Evolutionary conservation across 2,797 vertebrate species (phyloP).

Genomic region (Rhinella marina): DNA sequence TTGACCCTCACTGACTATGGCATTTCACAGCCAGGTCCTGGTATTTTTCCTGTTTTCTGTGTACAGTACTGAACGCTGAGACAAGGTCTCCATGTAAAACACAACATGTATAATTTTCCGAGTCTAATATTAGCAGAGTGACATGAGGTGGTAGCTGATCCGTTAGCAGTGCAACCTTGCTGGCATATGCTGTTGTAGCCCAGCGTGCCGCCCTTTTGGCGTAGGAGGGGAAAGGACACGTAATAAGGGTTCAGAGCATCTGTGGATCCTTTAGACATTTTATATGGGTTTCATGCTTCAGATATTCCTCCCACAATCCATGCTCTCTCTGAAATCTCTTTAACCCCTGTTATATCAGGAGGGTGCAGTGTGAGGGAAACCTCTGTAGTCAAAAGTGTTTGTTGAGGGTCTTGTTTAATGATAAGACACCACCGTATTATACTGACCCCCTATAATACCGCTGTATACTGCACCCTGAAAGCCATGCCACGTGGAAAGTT

Average conservation of each 20-base stretch:
- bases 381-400: too few relatives aligned
- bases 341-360: constrained; percentile 17
- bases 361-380: not conserved
- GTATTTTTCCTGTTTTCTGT: constrained; percentile 3
- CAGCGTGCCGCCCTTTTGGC: constrained; percentile 11
- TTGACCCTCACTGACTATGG: not conserved
- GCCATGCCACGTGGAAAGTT: too few relatives aligned
- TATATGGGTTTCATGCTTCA: constrained; percentile 42
- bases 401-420: not conserved
- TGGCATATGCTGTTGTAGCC: constrained; percentile 16
- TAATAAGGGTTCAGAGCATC: constrained; percentile 52
- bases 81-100: not conserved
- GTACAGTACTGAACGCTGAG: constrained; percentile 13
- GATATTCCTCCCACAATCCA: constrained; percentile 21
- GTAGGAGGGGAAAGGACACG: constrained; percentile 47
- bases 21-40: not conserved
- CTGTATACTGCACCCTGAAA: not conserved
- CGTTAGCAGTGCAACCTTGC: not conserved
- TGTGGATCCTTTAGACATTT: constrained; percentile 16
- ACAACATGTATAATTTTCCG: constrained; percentile 14
- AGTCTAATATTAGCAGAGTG: constrained; percentile 26
- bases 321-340: not conserved
- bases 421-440: not conserved
- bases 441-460: not conserved
- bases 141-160: constrained; percentile 26